Percentiles rank a stretch among this genome's conserved stretches.
Evolutionary conservation across 2,113 vertebrate genomes (phyloP).

Genomic region (Machaerirhynchus nigripectus): DNA sequence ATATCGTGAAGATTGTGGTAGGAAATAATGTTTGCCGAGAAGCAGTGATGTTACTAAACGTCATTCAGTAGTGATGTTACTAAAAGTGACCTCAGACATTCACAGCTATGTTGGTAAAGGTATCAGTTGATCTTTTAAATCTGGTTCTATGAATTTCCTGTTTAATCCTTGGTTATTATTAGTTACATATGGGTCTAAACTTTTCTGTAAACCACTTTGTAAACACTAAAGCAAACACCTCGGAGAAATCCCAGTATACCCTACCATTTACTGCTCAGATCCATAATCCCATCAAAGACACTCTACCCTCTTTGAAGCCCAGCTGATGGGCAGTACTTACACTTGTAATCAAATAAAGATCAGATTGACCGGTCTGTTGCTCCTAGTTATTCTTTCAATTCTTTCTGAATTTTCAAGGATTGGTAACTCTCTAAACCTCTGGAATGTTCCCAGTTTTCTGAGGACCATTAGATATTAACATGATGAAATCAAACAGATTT

Average conservation of each 20-base stretch:
- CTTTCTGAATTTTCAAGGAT: neutral
- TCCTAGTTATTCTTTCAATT: neutral
- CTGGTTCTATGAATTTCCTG: neutral
- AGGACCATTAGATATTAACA: neutral
- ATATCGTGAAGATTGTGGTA: accelerated
- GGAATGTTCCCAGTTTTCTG: neutral
- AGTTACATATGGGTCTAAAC: neutral
- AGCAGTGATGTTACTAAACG: neutral
- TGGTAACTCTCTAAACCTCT: neutral
- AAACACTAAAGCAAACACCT: neutral
- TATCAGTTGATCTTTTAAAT: neutral
- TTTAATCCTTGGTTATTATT: neutral
- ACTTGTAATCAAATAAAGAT: neutral
- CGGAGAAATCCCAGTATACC: neutral
- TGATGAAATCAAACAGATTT: neutral
- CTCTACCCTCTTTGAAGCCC: neutral
- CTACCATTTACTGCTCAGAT: neutral
- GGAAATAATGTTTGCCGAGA: neutral
- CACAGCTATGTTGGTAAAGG: neutral
- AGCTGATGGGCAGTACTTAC: neutral
- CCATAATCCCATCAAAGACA: neutral
- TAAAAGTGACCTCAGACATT: neutral
- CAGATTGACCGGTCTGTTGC: neutral
- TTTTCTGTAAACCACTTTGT: neutral
- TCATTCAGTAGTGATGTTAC: neutral